Percentiles rank a stretch among this genome's conserved stretches.
These are phyloP conservation scores for Sigmodon hispidus DNA, from an alignment of 2,113 vertebrate genomes.

Conservation along the genomic window DNA sequence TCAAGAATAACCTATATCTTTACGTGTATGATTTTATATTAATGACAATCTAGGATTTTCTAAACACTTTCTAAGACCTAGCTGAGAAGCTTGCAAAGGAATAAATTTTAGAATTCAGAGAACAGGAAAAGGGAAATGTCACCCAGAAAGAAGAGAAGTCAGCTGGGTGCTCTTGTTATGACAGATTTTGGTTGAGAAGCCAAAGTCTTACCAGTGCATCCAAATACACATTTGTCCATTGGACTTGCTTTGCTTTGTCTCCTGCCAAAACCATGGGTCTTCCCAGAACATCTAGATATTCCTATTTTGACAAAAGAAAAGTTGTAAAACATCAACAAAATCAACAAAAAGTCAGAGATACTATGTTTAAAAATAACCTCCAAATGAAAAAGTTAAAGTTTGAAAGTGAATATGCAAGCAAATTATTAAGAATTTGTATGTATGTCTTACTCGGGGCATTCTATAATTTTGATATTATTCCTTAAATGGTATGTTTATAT, in stretches of 20 bases:
- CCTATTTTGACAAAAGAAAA: slow-evolving; percentile 84
- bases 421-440: neutral
- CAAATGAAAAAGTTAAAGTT: neutral
- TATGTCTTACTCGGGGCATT: neutral
- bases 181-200: neutral
- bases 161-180: neutral
- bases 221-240: slow-evolving; percentile 98
- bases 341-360: neutral
- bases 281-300: slow-evolving; percentile 97
- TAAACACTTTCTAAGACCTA: neutral
- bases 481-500: neutral
- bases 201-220: slow-evolving; percentile 93
- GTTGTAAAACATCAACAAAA: neutral
- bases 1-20: neutral
- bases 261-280: slow-evolving; percentile 98
- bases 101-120: neutral
- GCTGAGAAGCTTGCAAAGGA: neutral
- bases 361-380: neutral
- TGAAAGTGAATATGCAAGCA: neutral
- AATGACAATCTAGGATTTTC: neutral
- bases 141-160: neutral
- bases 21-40: neutral
- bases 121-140: neutral
- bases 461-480: neutral
- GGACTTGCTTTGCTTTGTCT: slow-evolving; percentile 96